Base-by-base conservation (phyloP, 2,888 invertebrate genomes). In the Melieria crassipennis region DNA sequence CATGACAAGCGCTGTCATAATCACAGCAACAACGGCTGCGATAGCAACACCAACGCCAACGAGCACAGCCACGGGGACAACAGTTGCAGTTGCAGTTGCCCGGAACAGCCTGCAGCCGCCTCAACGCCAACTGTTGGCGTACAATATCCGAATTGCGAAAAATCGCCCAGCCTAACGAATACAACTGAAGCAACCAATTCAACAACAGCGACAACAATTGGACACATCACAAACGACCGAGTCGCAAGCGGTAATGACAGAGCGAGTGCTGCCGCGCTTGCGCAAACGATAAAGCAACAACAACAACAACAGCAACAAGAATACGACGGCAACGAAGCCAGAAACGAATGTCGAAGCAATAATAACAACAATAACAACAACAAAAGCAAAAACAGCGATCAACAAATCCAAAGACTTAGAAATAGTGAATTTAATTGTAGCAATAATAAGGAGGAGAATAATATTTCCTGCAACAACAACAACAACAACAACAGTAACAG, bases 381-480 rank as follows among this genome's bases (percentile, higher is more conserved):
- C 79, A 80, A 78, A 45, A 73, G 63, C 45, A 71, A 69, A 69
- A 76, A 73, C 78, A 55, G 75, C 64, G 60, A 71, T 70, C 74
- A 76, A 75, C 77, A 77, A 80, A 83, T 79, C 83, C 84, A 84
- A 84, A 84, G 84, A 84, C 82, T 82, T 83, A 83, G 83, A 78
- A 80, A 80, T 82, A 79, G 79, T 77, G 76, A 76, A 75, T 70
- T 71, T 71, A 76, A 76, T 72, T 55, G 64, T 78, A 77, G 68
- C 75, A 72, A 76, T 76, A 76, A 75, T 56, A 66, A 67, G 55
- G 48, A 56, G 57, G 67, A 67, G 58, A 64, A 48, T 64, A 46
- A 11, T 10, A 62, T 5, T 11, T n/a, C 11, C 45, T 43, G 6
- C 46, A 5, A 61, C 70, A 70, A 46, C 69, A 64, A 58, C 55